Evolutionary conservation across 2,113 vertebrate species (phyloP).

Genomic region (Polypterus bichir): DNA sequence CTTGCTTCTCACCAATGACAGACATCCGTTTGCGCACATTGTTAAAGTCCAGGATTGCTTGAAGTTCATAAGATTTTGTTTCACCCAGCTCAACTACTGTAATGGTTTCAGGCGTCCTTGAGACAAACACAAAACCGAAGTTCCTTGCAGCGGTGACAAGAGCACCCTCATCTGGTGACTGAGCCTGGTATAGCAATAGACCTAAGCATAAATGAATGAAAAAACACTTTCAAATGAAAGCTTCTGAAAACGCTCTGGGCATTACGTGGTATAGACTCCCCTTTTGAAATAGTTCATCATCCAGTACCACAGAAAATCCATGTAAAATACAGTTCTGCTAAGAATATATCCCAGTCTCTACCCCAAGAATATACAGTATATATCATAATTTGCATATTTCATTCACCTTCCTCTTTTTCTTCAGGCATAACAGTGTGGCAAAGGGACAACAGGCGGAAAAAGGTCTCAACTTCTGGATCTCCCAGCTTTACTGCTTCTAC

Average conservation of each 20-base stretch:
- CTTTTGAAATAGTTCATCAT: no score
- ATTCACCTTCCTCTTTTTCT: conserved; percentile 75
- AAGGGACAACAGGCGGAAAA: conserved; percentile 77
- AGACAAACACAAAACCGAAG: conserved; percentile 85
- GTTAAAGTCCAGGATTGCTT: conserved; percentile 85
- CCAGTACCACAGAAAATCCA: no score
- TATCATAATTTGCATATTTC: no score
- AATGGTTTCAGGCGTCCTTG: conserved; percentile 75
- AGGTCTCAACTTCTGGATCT: conserved; percentile 46
- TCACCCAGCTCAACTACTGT: conserved; percentile 66
- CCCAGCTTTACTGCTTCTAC: conserved; percentile 54
- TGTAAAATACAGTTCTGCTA: no score
- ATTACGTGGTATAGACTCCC: no score
- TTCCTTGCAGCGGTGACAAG: conserved; percentile 85
- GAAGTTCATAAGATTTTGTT: conserved; percentile 58
- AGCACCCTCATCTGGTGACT: conserved; percentile 92
- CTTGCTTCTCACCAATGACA: conserved; percentile 64
- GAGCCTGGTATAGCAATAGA: conserved; percentile 76
- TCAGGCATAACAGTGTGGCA: conserved; percentile 92
- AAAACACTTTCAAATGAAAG: no score
- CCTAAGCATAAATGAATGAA: conserved; percentile 37
- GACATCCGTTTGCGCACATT: conserved; percentile 92
- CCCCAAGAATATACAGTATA: no score
- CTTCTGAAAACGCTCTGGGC: no score
- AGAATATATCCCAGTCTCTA: no score